Evolutionary conservation across 2,888 invertebrate species (phyloP), one percentile per base, ranked within the genome.

Genomic region (Dolomedes plantarius): DNA sequence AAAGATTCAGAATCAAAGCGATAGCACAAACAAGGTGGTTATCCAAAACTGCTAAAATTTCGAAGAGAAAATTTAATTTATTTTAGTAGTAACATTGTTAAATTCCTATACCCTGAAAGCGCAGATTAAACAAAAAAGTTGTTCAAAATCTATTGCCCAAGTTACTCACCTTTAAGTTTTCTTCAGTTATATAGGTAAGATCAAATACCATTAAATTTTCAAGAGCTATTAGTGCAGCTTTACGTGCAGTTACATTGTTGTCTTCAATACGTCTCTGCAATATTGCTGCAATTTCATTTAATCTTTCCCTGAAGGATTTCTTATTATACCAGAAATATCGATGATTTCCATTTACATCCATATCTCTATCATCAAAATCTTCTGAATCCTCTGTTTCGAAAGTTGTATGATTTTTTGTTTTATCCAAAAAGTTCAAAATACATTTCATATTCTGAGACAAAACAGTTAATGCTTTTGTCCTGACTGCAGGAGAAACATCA

Each of bases 401-500:
- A 27, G 3, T 41, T 28, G 85, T n/a, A 85, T 69, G 77, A 89
- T 90, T 39, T 89, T 36, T 31, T 0, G 27, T 56, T n/a, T 56
- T 88, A 11, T 89, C 88, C 75, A 90, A 89, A 67, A 89, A 86
- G 9, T 88, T 75, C 31, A 87, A 72, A 13, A 90, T 86, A 19
- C 78, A 80, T 23, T 85, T 78, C 41, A 88, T 88, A 13, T 62
- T 16, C 5, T 93, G 93, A 0, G 93, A 92, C 71, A 95, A 92
- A 13, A 93, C 91, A 2, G 92, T 90, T 88, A 95, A 92, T 1
- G 95, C 94, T 90, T 94, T 93, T 67, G 93, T 93, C 67, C 95
- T 92, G 56, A 95, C 93, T 87, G 93, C 92, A 88, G 93, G 92
- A 1, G 94, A 93, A 6, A 91, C 91, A 90, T 94, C 94, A 78